phyloP scores from a whole-genome alignment of 2,888 invertebrate species.

The Drosophila colorata region DNA sequence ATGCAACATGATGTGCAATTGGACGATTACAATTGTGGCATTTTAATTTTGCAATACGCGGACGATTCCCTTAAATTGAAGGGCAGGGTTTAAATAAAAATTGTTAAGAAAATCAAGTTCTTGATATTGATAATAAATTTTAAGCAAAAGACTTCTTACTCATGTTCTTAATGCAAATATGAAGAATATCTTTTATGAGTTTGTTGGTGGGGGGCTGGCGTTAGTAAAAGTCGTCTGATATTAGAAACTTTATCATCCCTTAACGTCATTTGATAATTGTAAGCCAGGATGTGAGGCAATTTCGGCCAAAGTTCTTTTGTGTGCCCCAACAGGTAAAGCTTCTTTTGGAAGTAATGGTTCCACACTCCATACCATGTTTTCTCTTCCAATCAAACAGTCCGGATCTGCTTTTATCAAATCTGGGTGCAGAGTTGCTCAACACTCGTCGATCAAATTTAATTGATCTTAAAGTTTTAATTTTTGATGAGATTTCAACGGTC shows the following conservation, averaged over 20 bases:
- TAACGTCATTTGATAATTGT: not conserved
- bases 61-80: too few species aligned
- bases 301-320: slow-evolving; percentile 13
- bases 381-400: slow-evolving; percentile 19
- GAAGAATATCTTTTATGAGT: too few species aligned
- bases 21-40: too few species aligned
- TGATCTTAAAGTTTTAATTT: slow-evolving; percentile 18
- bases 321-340: slow-evolving; percentile 14
- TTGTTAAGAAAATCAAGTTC: too few species aligned
- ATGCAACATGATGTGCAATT: too few species aligned
- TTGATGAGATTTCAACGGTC: slow-evolving; percentile 22
- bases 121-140: too few species aligned
- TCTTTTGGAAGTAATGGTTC: slow-evolving; percentile 16
- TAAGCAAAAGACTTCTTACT: not conserved
- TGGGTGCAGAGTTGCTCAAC: slow-evolving; percentile 16
- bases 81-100: too few species aligned
- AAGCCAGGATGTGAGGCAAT: slow-evolving; percentile 13
- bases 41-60: too few species aligned
- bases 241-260: slow-evolving; percentile 14
- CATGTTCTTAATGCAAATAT: too few species aligned
- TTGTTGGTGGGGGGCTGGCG: too few species aligned
- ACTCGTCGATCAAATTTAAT: slow-evolving; percentile 6
- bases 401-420: not conserved
- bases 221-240: slow-evolving; percentile 19
- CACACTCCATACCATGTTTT: slow-evolving; percentile 15